Evolutionary conservation across 2,888 invertebrate genomes (phyloP).

Genomic region (Drosophila ezoana): DNA sequence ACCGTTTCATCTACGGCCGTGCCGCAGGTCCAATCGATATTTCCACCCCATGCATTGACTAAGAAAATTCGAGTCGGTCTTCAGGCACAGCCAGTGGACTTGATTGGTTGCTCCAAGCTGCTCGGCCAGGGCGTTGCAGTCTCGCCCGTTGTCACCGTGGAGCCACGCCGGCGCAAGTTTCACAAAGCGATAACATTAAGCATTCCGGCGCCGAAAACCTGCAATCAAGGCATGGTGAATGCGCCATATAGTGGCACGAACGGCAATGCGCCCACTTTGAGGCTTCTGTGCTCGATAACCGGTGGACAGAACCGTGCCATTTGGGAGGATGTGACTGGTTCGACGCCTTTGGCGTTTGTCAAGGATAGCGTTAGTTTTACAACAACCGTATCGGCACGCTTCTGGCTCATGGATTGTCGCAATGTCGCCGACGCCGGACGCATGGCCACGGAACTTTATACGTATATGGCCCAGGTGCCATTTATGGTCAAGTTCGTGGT

Average conservation of each 20-base stretch:
- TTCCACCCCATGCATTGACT: constrained; percentile 98
- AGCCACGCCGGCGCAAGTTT: constrained; percentile 98
- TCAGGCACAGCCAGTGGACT: constrained; percentile 97
- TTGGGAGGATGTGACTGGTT: constrained; percentile 99
- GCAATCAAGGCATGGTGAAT: constrained; percentile 91
- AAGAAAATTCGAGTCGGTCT: constrained; percentile 99
- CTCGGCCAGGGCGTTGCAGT: constrained; percentile 98
- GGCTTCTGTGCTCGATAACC: constrained; percentile 97
- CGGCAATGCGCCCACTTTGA: constrained; percentile 92
- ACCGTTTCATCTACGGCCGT: constrained; percentile 97
- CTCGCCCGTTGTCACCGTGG: constrained; percentile 98
- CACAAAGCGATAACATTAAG: constrained; percentile 99
- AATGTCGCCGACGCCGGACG: constrained; percentile 97
- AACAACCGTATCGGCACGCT: constrained; percentile 98
- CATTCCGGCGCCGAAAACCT: constrained; percentile 92
- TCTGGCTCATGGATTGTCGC: constrained; percentile 99
- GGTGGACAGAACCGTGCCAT: constrained; percentile 98
- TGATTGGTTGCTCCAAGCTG: constrained; percentile 93
- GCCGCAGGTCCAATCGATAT: constrained; percentile 92
- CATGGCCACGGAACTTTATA: constrained; percentile 98
- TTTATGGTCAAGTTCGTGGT: constrained; percentile 99
- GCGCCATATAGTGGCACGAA: constrained; percentile 92
- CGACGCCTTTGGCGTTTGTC: constrained; percentile 97
- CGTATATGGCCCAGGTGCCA: constrained; percentile 93
- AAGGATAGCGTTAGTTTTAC: constrained; percentile 99